Percentiles rank a stretch among this genome's conserved stretches.
Evolutionary conservation across 1,140 invertebrate species (phyloP).

Genomic region (Diprion similis): DNA sequence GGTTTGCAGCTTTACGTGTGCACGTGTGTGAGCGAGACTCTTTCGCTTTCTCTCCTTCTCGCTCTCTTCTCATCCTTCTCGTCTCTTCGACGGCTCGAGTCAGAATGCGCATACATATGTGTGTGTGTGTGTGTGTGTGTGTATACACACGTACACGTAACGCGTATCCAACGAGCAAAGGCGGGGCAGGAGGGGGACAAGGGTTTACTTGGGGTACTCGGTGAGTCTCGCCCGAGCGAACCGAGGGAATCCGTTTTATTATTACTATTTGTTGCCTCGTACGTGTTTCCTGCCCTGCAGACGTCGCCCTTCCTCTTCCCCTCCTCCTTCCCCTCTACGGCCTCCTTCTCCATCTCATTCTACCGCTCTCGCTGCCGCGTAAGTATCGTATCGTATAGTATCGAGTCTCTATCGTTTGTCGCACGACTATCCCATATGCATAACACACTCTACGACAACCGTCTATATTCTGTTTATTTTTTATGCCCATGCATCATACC

Average conservation of each 20-base stretch:
- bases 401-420: too few species aligned
- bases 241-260: constrained; percentile 44
- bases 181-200: constrained; percentile 20
- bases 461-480: too few species aligned
- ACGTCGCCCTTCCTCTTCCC: constrained; percentile 29
- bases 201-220: constrained; percentile 16
- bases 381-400: too few species aligned
- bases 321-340: constrained; percentile 8
- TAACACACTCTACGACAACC: too few species aligned
- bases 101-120: not conserved
- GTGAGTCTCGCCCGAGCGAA: not conserved
- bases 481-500: too few species aligned
- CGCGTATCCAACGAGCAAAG: constrained; percentile 20
- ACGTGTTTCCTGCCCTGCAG: constrained; percentile 48
- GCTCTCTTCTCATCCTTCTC: not conserved
- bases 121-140: too few species aligned
- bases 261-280: constrained; percentile 45
- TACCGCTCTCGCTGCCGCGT: too few species aligned
- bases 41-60: too few species aligned
- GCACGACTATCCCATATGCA: too few species aligned
- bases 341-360: constrained; percentile 15
- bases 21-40: too few species aligned
- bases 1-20: too few species aligned
- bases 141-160: not conserved
- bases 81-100: not conserved